These are phyloP conservation scores for Pseudoips prasinana DNA, from an alignment of 2,888 invertebrate species.

Conservation along the genomic window DNA sequence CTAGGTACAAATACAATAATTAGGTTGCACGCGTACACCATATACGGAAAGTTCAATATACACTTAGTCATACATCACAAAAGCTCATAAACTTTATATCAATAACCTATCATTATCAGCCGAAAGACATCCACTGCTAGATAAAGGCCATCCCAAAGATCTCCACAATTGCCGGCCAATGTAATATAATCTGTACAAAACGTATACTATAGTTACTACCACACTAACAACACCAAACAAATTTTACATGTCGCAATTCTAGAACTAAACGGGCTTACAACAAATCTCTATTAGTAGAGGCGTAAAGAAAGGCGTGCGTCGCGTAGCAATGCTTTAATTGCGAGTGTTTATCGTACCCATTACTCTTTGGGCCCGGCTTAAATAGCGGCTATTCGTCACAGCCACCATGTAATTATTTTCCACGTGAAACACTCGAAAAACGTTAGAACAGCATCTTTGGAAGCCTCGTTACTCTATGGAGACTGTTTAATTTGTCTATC, in stretches of 20 bases:
- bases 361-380: constrained; percentile 74
- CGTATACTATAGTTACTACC: constrained; percentile 16
- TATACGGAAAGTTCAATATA: no score
- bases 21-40: no score
- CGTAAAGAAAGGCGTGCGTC: constrained; percentile 78
- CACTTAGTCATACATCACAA: no score
- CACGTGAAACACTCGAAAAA: constrained; percentile 73
- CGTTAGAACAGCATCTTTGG: constrained; percentile 51
- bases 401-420: constrained; percentile 77
- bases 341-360: constrained; percentile 75
- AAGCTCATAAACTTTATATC: no score
- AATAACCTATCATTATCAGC: no score
- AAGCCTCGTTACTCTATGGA: constrained; percentile 53
- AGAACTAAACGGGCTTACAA: constrained; percentile 42
- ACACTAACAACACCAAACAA: constrained; percentile 25
- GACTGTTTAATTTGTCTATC: constrained; percentile 66
- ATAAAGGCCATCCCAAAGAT: no score
- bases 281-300: constrained; percentile 72
- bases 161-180: no score
- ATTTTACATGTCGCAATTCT: constrained; percentile 34
- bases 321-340: constrained; percentile 80
- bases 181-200: constrained; percentile 8
- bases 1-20: no score
- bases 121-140: no score
- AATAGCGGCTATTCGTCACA: constrained; percentile 77